Evolutionary conservation across 2,113 vertebrate species (phyloP).

Genomic region (Formicarius rufipectus): DNA sequence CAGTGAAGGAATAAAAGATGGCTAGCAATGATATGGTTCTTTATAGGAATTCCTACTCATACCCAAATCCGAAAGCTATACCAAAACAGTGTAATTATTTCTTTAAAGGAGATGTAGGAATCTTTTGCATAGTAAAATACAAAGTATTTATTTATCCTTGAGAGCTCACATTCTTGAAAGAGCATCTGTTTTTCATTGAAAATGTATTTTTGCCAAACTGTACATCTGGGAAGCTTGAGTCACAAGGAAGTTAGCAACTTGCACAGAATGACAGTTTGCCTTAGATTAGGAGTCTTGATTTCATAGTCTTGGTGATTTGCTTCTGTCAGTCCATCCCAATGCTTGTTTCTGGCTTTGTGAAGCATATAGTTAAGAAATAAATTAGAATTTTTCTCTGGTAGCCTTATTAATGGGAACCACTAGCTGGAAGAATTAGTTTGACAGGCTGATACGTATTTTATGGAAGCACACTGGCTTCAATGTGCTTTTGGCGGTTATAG

Average conservation of each 20-base stretch:
- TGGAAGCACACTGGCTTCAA: not conserved
- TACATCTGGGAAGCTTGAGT: slow-evolving; percentile 68
- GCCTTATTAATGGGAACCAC: not conserved
- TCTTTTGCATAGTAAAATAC: slow-evolving; percentile 50
- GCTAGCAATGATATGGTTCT: not conserved
- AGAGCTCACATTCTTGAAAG: slow-evolving; percentile 53
- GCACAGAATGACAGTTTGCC: slow-evolving; percentile 16
- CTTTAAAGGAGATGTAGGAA: slow-evolving; percentile 12
- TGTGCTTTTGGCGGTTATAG: not conserved
- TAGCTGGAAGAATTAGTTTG: not conserved
- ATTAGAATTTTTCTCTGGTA: not conserved
- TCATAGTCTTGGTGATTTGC: slow-evolving; percentile 28
- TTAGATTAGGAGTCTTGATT: slow-evolving; percentile 33
- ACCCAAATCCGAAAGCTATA: slow-evolving; percentile 38
- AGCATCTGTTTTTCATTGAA: slow-evolving; percentile 67
- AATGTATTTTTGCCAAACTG: slow-evolving; percentile 67
- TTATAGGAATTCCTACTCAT: not conserved
- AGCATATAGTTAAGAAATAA: slow-evolving; percentile 52
- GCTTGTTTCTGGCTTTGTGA: slow-evolving; percentile 51
- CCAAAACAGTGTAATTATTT: slow-evolving; percentile 35
- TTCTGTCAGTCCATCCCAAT: slow-evolving; percentile 31
- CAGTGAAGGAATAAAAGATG: not conserved
- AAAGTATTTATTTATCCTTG: slow-evolving; percentile 69
- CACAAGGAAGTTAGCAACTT: slow-evolving; percentile 31
- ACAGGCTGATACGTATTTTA: not conserved